Evolutionary conservation across 2,113 vertebrate species (phyloP), one percentile per base, ranked within the genome.

Genomic region (Pogona vitticeps): DNA sequence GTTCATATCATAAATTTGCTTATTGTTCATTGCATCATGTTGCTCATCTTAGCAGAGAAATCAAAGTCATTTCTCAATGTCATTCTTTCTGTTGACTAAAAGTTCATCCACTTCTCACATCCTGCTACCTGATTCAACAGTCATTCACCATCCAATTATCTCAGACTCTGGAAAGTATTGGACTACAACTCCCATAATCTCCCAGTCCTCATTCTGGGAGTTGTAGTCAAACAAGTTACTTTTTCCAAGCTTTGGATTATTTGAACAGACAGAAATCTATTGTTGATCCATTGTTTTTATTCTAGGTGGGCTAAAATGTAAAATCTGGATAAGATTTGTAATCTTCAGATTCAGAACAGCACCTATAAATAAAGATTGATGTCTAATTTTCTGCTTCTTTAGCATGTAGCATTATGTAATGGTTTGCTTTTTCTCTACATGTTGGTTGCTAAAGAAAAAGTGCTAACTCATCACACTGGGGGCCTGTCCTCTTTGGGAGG

Each of bases 311-410:
- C 96, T 95, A 96, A 97, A 96, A 97, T 96, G 95, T 96, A 97
- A 52, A 97, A 97, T 97, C 92, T 95, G 93, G 88, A 93, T 96
- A 96, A 97, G 95, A 95, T 94, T 93, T 95, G 95, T 97, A 96
- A 96, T 96, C 97, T 97, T 94, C 90, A 94, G 91, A 90, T 95
- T 96, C 94, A 96, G 94, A 88, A 89, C 88, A 93, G 82, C 80
- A 88, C 94, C 94, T 89, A 94, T 92, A 90, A 93, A 94, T 95
- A 92, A 86, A 96, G 95, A 96, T 96, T 95, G 96, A 97, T 97
- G 95, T 94, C 95, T 93, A 90, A 94, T 92, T 83, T 80, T 95
- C 82, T 79, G 75, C 95, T 92, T 93, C 91, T 91, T 92, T 84
- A 92, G 89, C 88, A 92, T 71, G 90, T 92, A 94, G 94, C 94